A percentile compares a stretch with the other conserved stretches of the same genome.
Evolutionary conservation across 1,140 invertebrate genomes (phyloP).

Genomic region (Drosophila kurseongensis): DNA sequence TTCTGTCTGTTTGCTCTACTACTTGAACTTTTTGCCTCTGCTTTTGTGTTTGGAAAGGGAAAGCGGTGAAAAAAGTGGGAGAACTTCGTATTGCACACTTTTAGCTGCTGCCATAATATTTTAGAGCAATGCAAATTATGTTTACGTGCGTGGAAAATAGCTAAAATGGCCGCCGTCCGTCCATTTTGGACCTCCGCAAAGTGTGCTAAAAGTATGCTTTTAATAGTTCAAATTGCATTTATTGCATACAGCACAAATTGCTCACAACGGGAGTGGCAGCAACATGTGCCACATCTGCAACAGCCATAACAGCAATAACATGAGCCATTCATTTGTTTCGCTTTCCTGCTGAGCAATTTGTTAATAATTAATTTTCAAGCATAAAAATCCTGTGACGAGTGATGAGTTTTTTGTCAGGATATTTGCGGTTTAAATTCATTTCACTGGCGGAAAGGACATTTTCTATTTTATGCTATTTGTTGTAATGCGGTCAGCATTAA

Average conservation of each 20-base stretch:
- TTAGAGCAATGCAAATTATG: slow-evolving; percentile 69
- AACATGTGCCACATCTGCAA: slow-evolving; percentile 26
- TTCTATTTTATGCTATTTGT: slow-evolving; percentile 11
- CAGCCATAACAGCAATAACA: slow-evolving; percentile 32
- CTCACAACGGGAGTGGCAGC: slow-evolving; percentile 20
- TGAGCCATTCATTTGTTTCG: slow-evolving; percentile 39
- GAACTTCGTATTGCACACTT: slow-evolving; percentile 60
- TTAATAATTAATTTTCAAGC: slow-evolving; percentile 51
- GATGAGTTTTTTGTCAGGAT: not conserved
- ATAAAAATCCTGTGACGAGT: slow-evolving; percentile 14
- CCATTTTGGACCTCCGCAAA: not conserved
- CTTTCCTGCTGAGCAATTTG: slow-evolving; percentile 44
- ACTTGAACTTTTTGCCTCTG: slow-evolving; percentile 38
- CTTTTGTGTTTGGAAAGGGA: slow-evolving; percentile 10
- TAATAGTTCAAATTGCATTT: slow-evolving; percentile 74
- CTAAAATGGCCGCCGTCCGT: slow-evolving; percentile 36
- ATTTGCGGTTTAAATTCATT: not conserved
- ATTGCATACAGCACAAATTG: slow-evolving; percentile 62
- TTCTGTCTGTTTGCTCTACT: slow-evolving; percentile 27
- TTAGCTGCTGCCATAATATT: slow-evolving; percentile 68
- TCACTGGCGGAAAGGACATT: not conserved
- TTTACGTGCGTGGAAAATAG: slow-evolving; percentile 57
- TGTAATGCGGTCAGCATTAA: slow-evolving; percentile 4
- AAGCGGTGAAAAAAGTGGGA: slow-evolving; percentile 6
- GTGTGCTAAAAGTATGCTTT: slow-evolving; percentile 60